These are phyloP conservation scores for Eunapius fragilis DNA, from an alignment of 37 sponge, comb jelly and placozoan genomes.

Conservation along the genomic window DNA sequence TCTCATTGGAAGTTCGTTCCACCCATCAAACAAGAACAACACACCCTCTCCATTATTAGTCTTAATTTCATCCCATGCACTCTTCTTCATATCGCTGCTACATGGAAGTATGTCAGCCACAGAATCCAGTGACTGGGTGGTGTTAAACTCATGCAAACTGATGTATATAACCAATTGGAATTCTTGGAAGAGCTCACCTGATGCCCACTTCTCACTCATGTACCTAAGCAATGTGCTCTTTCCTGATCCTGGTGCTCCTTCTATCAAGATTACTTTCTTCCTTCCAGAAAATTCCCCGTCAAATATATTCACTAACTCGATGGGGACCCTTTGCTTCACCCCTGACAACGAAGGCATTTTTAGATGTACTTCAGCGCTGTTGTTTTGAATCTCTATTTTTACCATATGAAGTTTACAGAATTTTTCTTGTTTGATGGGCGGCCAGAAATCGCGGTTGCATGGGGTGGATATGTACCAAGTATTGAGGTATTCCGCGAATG, in stretches of 20 bases:
- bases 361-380: too few species aligned
- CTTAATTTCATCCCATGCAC: too few species aligned
- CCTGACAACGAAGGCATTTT: too few species aligned
- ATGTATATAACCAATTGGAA: not conserved
- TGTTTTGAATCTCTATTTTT: not conserved
- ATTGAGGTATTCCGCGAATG: too few species aligned
- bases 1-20: not conserved
- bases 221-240: constrained; percentile 1
- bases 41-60: too few species aligned
- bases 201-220: not conserved
- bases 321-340: not conserved
- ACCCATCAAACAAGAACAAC: too few species aligned
- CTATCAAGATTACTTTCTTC: not conserved
- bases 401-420: not conserved
- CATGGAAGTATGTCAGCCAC: too few species aligned
- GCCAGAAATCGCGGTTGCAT: not conserved
- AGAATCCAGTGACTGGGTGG: too few species aligned
- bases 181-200: not conserved
- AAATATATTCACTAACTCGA: not conserved
- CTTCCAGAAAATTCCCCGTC: not conserved
- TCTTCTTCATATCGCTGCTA: too few species aligned
- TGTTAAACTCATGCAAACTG: not conserved
- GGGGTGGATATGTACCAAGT: not conserved
- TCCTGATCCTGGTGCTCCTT: too few species aligned
- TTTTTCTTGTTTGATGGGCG: not conserved